phyloP scores from a whole-genome alignment of 2,888 invertebrate genomes.

The Helobdella robusta region DNA sequence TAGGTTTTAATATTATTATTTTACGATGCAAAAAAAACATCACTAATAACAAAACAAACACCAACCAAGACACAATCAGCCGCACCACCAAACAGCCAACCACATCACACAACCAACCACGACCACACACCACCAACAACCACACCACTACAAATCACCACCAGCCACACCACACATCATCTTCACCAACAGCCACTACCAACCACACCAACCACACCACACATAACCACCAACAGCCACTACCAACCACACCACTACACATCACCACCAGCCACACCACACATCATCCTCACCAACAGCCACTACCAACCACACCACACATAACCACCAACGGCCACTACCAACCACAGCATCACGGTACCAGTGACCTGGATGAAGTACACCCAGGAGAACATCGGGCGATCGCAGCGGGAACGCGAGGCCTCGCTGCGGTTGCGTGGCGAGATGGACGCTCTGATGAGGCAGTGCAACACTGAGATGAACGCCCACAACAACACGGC shows the following conservation, averaged over 20 bases:
- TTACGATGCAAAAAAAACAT: too few relatives aligned
- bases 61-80: not conserved
- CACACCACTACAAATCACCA: too few relatives aligned
- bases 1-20: too few relatives aligned
- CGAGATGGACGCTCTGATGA: slow-evolving; percentile 46
- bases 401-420: slow-evolving; percentile 49
- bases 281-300: too few relatives aligned
- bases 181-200: too few relatives aligned
- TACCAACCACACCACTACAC: not conserved
- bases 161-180: too few relatives aligned
- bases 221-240: not conserved
- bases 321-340: too few relatives aligned
- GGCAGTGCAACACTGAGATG: slow-evolving; percentile 48
- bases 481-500: slow-evolving; percentile 50
- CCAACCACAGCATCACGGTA: slow-evolving; percentile 60
- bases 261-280: too few relatives aligned
- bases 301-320: too few relatives aligned
- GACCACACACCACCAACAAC: too few relatives aligned
- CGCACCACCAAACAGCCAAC: not conserved
- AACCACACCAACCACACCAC: not conserved
- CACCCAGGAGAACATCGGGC: slow-evolving; percentile 49
- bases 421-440: slow-evolving; percentile 46
- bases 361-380: slow-evolving; percentile 49
- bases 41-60: too few relatives aligned
- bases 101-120: not conserved